A percentile compares a stretch with the other conserved stretches of the same genome.
phyloP scores from a whole-genome alignment of 2,797 vertebrate genomes.

The Alosa sapidissima region DNA sequence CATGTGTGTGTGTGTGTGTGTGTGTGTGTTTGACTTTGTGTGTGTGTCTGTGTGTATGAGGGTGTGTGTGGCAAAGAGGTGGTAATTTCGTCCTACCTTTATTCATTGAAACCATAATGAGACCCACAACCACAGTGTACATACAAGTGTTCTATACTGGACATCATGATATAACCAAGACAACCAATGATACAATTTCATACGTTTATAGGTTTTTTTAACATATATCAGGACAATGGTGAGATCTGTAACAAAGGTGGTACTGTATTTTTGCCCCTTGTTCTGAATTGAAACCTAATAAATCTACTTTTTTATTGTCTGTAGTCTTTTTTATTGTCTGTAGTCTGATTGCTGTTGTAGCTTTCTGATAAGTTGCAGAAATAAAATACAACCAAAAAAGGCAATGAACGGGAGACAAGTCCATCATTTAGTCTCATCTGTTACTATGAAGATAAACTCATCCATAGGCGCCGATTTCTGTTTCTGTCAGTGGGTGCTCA shows the following conservation, averaged over 20 bases:
- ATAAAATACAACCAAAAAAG: no score
- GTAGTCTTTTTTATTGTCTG: no score
- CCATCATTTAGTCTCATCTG: no score
- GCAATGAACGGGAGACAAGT: no score
- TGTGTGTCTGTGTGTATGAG: constrained; percentile 20
- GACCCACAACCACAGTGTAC: not conserved
- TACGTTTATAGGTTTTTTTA: no score
- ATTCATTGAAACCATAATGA: not conserved
- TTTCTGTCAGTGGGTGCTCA: no score
- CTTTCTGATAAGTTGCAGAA: no score
- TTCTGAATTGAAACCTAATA: not conserved
- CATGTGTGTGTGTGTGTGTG: constrained; percentile 14
- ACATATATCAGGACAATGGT: not conserved
- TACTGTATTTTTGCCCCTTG: not conserved
- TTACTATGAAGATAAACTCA: not conserved
- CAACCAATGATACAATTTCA: not conserved
- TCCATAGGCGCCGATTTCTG: no score
- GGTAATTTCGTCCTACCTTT: not conserved
- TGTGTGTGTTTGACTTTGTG: constrained; percentile 22
- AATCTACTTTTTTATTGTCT: not conserved
- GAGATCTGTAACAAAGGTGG: not conserved
- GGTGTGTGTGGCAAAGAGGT: not conserved
- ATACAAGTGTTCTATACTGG: not conserved
- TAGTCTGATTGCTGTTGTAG: no score
- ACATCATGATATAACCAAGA: not conserved